These are phyloP conservation scores for Hydroisotoma schaefferi DNA, from an alignment of 2,888 invertebrate species.

Conservation along the genomic window DNA sequence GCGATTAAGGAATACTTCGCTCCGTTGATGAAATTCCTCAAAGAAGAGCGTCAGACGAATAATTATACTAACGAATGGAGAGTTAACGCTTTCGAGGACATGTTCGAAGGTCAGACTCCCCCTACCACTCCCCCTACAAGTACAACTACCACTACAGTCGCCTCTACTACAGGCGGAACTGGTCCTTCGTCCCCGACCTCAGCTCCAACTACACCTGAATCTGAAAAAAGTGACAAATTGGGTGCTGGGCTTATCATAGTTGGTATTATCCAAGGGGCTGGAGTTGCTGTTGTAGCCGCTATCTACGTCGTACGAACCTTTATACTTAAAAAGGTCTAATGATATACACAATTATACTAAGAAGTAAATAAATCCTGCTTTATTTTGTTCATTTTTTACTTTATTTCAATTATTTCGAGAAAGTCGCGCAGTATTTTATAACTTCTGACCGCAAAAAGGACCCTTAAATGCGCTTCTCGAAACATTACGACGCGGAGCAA, in stretches of 20 bases:
- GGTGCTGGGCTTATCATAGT: background rate
- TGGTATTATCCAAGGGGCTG: slow-evolving; percentile 1
- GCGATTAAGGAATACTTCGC: slow-evolving; percentile 77
- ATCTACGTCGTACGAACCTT: slow-evolving; percentile 7
- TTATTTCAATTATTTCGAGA: too few relatives aligned
- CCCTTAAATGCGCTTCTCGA: too few relatives aligned
- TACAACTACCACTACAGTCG: background rate
- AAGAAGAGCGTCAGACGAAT: slow-evolving; percentile 65
- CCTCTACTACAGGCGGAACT: background rate
- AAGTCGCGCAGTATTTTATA: too few relatives aligned
- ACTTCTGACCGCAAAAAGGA: too few relatives aligned
- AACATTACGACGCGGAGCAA: too few relatives aligned
- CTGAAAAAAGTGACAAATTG: background rate
- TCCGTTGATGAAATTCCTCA: slow-evolving; percentile 73
- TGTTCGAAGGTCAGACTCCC: background rate
- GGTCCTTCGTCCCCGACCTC: background rate
- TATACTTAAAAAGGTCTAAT: slow-evolving; percentile 5
- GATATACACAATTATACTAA: too few relatives aligned
- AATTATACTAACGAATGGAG: slow-evolving; percentile 69
- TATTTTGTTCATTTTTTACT: too few relatives aligned
- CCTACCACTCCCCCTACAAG: too few relatives aligned
- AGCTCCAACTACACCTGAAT: background rate
- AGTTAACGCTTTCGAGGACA: slow-evolving; percentile 18
- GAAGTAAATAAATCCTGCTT: too few relatives aligned
- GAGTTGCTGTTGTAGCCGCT: background rate